phyloP scores from a whole-genome alignment of 30 jellyfish, hydroid and myxozoan genomes.

The Turritopsis dohrnii region DNA sequence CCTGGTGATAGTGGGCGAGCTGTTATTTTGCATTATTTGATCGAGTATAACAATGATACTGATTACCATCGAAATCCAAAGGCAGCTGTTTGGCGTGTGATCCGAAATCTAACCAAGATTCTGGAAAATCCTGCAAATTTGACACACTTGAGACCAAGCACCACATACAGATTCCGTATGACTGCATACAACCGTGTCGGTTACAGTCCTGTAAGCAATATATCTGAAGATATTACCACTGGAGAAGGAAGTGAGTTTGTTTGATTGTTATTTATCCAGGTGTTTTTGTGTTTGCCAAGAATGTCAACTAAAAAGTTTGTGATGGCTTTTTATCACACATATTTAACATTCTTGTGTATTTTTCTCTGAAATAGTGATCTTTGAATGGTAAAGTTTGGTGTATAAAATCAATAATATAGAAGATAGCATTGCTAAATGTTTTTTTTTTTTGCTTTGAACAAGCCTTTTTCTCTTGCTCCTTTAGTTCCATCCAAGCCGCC shows the following conservation, averaged over 20 bases:
- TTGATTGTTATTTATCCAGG: too few species aligned
- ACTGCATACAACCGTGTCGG: conserved; percentile 88
- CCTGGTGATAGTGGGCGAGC: conserved; percentile 96
- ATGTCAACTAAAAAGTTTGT: too few species aligned
- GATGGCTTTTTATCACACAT: too few species aligned
- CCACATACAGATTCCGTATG: conserved; percentile 84
- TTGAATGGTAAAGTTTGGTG: too few species aligned
- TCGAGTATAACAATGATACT: conserved; percentile 77
- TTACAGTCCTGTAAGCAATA: conserved; percentile 69
- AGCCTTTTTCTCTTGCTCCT: neutral
- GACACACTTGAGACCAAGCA: conserved; percentile 74
- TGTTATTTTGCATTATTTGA: conserved; percentile 61
- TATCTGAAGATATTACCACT: conserved; percentile 77
- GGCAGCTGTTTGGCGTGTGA: conserved; percentile 64
- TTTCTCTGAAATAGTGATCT: too few species aligned
- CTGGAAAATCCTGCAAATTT: conserved; percentile 81
- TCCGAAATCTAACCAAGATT: conserved; percentile 63
- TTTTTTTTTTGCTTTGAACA: too few species aligned
- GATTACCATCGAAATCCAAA: conserved; percentile 37
- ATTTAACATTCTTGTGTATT: too few species aligned
- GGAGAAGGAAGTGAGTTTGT: conserved; percentile 74
- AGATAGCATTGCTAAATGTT: too few species aligned
- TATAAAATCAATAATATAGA: too few species aligned
- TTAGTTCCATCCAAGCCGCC: conserved; percentile 77
- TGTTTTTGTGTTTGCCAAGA: too few species aligned